Evolutionary conservation across 2,888 invertebrate species (phyloP).

Genomic region (Lasioglossum leucozonium): DNA sequence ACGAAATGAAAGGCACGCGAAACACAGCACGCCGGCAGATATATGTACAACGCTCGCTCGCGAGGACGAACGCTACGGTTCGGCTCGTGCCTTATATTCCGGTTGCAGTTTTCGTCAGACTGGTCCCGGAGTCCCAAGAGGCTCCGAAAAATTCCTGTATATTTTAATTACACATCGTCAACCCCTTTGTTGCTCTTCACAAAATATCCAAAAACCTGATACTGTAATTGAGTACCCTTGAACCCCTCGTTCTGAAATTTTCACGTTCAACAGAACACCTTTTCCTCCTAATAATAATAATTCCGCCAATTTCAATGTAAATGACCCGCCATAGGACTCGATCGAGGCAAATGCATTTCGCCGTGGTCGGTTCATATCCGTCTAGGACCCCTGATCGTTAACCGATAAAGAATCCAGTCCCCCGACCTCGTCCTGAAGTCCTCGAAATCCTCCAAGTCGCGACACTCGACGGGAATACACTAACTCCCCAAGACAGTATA

Average conservation of each 20-base stretch:
- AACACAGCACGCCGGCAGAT: conserved; percentile 55
- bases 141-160: too few species aligned
- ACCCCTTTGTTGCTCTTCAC: too few species aligned
- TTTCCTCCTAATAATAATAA: too few species aligned
- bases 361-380: conserved; percentile 20
- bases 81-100: conserved; percentile 57
- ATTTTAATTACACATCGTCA: too few species aligned
- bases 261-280: too few species aligned
- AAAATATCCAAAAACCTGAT: too few species aligned
- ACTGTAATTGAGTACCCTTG: too few species aligned
- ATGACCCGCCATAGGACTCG: too few species aligned
- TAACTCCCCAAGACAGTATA: not conserved
- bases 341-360: conserved; percentile 35
- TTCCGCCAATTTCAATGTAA: too few species aligned
- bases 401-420: not conserved
- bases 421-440: not conserved
- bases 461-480: not conserved
- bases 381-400: not conserved
- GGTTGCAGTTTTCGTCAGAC: conserved; percentile 35
- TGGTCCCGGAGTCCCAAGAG: too few species aligned
- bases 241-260: too few species aligned
- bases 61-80: conserved; percentile 35
- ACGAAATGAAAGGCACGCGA: conserved; percentile 74
- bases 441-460: not conserved
- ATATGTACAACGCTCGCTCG: conserved; percentile 52